These are phyloP conservation scores for Heloderma charlesbogerti DNA, from an alignment of 2,113 vertebrate species.

Conservation along the genomic window DNA sequence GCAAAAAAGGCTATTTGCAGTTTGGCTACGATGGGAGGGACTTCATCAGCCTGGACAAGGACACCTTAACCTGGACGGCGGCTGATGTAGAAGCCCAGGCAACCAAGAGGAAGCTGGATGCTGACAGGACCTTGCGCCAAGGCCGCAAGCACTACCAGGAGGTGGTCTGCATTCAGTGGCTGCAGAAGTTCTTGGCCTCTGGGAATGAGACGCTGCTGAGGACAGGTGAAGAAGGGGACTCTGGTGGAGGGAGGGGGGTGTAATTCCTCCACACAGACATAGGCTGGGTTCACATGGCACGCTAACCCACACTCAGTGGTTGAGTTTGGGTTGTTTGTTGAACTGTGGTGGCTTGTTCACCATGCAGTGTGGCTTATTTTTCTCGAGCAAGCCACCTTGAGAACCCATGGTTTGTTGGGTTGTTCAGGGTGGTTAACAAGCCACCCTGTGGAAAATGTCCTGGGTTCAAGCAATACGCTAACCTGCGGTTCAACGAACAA, in stretches of 20 bases:
- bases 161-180: neutral
- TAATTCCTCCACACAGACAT: too few relatives aligned
- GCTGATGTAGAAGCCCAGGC: neutral
- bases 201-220: neutral
- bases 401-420: too few relatives aligned
- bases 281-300: too few relatives aligned
- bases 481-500: too few relatives aligned
- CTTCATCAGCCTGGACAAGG: neutral
- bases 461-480: too few relatives aligned
- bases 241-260: neutral
- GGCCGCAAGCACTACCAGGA: neutral
- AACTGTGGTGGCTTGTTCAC: too few relatives aligned
- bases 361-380: too few relatives aligned
- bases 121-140: neutral
- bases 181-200: neutral
- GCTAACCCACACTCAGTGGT: too few relatives aligned
- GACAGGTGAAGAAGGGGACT: neutral
- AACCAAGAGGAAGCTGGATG: neutral
- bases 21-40: neutral
- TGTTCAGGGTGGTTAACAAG: too few relatives aligned
- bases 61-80: neutral
- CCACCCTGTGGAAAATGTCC: too few relatives aligned
- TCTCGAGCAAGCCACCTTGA: too few relatives aligned
- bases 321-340: too few relatives aligned
- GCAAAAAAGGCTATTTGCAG: neutral